These are phyloP conservation scores for Erpetoichthys calabaricus DNA, from an alignment of 2,797 vertebrate genomes.

Conservation along the genomic window DNA sequence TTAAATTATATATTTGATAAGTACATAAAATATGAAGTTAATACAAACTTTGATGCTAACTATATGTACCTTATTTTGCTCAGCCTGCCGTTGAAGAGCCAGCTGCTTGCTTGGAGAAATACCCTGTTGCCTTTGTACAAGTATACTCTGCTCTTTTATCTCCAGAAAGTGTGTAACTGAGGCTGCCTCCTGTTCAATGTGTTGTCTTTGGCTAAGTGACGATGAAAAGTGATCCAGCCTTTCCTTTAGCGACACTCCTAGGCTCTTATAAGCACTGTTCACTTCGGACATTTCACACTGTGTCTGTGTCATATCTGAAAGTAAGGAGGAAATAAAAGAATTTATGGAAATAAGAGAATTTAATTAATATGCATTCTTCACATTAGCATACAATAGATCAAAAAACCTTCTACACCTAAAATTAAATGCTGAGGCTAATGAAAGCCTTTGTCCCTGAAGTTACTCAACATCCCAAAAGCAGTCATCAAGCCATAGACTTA, in stretches of 20 bases:
- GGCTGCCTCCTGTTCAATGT: constrained; percentile 51
- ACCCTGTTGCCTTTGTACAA: constrained; percentile 47
- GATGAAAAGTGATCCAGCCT: constrained; percentile 51
- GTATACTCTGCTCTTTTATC: constrained; percentile 51
- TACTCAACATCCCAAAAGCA: no score
- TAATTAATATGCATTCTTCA: background rate
- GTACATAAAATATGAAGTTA: no score
- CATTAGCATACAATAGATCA: no score
- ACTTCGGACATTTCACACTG: constrained; percentile 81
- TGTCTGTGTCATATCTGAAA: constrained; percentile 82
- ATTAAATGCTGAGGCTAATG: no score
- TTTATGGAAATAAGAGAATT: no score
- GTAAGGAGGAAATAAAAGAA: background rate
- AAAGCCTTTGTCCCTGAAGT: no score
- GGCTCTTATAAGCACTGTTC: constrained; percentile 57
- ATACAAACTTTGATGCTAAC: no score
- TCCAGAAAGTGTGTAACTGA: constrained; percentile 68
- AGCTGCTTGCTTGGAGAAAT: constrained; percentile 74
- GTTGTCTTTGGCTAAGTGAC: constrained; percentile 56
- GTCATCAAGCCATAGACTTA: no score
- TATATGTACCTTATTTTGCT: constrained; percentile 76
- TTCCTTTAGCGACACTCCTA: constrained; percentile 57
- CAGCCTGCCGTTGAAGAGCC: constrained; percentile 68
- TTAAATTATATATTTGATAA: no score
- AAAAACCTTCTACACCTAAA: no score